A percentile compares a stretch with the other conserved stretches of the same genome.
These are phyloP conservation scores for Gortyna flavago DNA, from an alignment of 2,888 invertebrate species.

Conservation along the genomic window DNA sequence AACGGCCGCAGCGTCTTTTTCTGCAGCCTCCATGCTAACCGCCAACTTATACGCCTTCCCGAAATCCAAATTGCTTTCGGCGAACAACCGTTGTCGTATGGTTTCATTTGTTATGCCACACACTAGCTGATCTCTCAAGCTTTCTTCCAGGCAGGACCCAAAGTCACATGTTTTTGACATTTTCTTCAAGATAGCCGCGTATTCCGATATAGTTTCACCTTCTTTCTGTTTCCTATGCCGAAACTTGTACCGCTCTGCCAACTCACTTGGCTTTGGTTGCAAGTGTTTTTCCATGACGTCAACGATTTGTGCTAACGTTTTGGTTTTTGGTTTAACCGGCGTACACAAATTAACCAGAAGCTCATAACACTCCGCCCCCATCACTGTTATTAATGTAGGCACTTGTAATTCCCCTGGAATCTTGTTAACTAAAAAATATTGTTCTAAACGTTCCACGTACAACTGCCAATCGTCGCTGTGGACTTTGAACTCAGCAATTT, in stretches of 20 bases:
- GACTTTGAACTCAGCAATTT: background rate
- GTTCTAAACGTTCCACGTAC: no score
- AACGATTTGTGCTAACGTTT: background rate
- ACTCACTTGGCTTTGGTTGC: background rate
- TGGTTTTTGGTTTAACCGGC: background rate
- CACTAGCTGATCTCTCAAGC: background rate
- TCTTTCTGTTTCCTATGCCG: background rate
- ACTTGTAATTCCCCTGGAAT: no score
- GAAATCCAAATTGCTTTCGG: background rate
- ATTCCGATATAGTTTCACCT: constrained; percentile 2
- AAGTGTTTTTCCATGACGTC: constrained; percentile 14
- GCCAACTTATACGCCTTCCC: no score
- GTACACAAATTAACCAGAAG: no score
- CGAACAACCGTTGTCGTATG: background rate
- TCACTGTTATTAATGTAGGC: no score
- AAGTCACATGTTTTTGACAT: background rate
- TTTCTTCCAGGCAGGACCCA: constrained; percentile 3
- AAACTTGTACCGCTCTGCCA: background rate
- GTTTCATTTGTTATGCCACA: background rate
- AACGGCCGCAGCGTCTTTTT: no score
- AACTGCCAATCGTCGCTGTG: no score
- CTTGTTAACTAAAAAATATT: no score
- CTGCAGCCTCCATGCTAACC: no score
- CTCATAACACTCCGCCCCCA: no score
- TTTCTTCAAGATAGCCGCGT: constrained; percentile 6